phyloP scores from a whole-genome alignment of 2,888 invertebrate genomes.

The Hetaerina titia region DNA sequence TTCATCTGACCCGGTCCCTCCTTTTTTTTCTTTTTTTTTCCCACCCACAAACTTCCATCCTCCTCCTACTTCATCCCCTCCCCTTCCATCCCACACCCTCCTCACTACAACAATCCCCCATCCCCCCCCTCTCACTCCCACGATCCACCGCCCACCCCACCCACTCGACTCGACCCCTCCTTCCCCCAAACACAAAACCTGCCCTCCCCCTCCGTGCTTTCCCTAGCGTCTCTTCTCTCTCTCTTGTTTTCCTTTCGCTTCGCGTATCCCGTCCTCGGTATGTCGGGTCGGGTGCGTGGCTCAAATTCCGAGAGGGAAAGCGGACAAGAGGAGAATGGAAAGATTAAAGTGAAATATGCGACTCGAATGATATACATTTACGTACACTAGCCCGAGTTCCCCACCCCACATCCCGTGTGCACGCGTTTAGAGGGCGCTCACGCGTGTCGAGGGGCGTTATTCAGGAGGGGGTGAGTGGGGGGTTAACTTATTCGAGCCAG shows the following conservation, averaged over 20 bases:
- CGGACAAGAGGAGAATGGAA: neutral
- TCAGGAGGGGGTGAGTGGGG: neutral
- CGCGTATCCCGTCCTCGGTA: neutral
- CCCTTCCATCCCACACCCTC: neutral
- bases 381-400: too few relatives aligned
- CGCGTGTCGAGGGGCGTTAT: too few relatives aligned
- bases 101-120: neutral
- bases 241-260: neutral
- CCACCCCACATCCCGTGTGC: too few relatives aligned
- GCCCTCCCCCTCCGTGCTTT: too few relatives aligned
- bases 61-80: neutral
- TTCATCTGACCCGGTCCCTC: too few relatives aligned
- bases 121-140: neutral
- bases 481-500: neutral
- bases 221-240: neutral
- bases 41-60: too few relatives aligned
- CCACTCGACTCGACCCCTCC: too few relatives aligned
- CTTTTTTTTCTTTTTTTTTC: too few relatives aligned
- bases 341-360: neutral
- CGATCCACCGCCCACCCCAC: too few relatives aligned
- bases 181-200: too few relatives aligned
- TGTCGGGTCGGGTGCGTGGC: neutral
- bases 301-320: neutral
- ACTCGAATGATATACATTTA: neutral
- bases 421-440: too few relatives aligned